Conservation (phyloP, 2,113 vertebrate genomes). For the Cololabis saira region DNA sequence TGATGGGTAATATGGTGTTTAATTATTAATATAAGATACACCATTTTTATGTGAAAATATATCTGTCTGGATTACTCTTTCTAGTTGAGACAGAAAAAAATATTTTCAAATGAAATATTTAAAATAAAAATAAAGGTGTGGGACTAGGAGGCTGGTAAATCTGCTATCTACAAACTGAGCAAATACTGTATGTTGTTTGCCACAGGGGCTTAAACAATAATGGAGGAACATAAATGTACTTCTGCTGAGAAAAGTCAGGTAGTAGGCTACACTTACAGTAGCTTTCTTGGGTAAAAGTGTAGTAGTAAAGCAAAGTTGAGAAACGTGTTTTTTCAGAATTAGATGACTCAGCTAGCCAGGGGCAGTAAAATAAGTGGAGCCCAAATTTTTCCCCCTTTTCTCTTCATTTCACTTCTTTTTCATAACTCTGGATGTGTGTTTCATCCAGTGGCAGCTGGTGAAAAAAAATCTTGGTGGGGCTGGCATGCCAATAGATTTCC, state of each 20-base stretch:
- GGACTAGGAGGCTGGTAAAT: background rate
- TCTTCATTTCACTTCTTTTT: slow-evolving; percentile 17
- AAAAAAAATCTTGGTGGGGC: too few relatives aligned
- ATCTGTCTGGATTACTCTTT: background rate
- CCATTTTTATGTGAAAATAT: background rate
- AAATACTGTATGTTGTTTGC: slow-evolving; percentile 28
- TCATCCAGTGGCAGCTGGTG: slow-evolving; percentile 7
- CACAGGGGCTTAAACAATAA: slow-evolving; percentile 15
- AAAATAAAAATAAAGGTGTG: background rate
- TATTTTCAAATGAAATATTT: background rate
- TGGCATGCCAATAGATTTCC: too few relatives aligned
- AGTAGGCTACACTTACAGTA: slow-evolving; percentile 8
- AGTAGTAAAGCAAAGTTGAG: slow-evolving; percentile 29
- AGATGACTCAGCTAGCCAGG: slow-evolving; percentile 28
- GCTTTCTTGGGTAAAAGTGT: slow-evolving; percentile 14
- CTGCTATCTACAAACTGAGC: slow-evolving; percentile 20
- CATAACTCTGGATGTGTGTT: slow-evolving; percentile 16
- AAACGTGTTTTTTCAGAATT: slow-evolving; percentile 41
- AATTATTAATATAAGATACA: background rate
- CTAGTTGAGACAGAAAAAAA: background rate
- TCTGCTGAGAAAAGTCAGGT: slow-evolving; percentile 20
- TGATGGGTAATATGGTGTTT: too few relatives aligned
- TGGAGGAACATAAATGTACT: slow-evolving; percentile 26
- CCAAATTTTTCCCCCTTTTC: background rate
- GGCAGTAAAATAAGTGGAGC: slow-evolving; percentile 26